Conservation (phyloP, 2,888 invertebrate species). For the Mimas tiliae region DNA sequence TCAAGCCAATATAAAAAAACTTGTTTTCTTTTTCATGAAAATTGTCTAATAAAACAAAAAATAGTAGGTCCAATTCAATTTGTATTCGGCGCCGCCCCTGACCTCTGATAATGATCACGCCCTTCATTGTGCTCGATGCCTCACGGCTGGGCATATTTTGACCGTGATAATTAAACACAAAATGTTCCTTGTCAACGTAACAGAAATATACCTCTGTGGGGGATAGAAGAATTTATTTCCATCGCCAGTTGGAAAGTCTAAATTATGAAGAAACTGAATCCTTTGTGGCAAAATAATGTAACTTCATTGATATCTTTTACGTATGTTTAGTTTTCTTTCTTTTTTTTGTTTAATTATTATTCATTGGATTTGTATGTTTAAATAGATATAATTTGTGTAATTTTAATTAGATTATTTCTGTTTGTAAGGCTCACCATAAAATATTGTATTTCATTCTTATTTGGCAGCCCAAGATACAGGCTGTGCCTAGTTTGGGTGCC, state of each 20-base stretch:
- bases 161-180: slow-evolving; percentile 2
- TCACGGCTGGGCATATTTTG: neutral
- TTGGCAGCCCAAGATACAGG: too few relatives aligned
- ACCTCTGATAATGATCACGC: slow-evolving; percentile 15
- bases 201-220: neutral
- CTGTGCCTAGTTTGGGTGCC: too few relatives aligned
- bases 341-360: too few relatives aligned
- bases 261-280: too few relatives aligned
- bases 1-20: neutral
- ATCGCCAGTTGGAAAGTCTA: neutral
- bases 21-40: slow-evolving; percentile 1
- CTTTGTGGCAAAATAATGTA: too few relatives aligned
- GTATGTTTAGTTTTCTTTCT: too few relatives aligned
- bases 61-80: slow-evolving; percentile 13
- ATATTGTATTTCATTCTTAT: too few relatives aligned
- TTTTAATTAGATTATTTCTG: too few relatives aligned
- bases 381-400: too few relatives aligned
- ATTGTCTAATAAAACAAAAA: slow-evolving; percentile 11
- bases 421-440: too few relatives aligned
- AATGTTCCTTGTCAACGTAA: slow-evolving; percentile 9
- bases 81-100: slow-evolving; percentile 11
- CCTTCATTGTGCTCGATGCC: neutral
- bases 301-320: too few relatives aligned
- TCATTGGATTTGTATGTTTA: too few relatives aligned
- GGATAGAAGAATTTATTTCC: neutral